A percentile compares a stretch with the other conserved stretches of the same genome.
These are phyloP conservation scores for Meloidogyne floridensis DNA, from an alignment of 1,140 invertebrate species.

Conservation along the genomic window DNA sequence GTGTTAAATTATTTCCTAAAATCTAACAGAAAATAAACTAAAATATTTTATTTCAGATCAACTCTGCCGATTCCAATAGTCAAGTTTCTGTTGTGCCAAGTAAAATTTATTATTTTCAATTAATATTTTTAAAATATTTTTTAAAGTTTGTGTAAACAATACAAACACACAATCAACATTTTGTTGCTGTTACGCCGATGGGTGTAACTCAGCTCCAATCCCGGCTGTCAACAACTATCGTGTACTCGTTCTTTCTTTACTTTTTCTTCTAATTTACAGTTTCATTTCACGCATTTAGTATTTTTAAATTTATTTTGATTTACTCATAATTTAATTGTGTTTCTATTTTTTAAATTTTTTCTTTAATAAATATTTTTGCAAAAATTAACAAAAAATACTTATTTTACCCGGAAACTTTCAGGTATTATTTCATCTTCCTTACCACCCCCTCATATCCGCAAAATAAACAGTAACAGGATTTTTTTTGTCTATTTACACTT, in stretches of 20 bases:
- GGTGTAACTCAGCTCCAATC: constrained; percentile 20
- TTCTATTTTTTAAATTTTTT: too few species aligned
- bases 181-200: constrained; percentile 29
- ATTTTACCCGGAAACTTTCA: background rate
- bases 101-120: background rate
- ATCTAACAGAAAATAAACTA: background rate
- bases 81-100: background rate
- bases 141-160: constrained; percentile 17
- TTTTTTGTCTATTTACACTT: background rate
- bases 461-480: background rate
- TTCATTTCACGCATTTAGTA: too few species aligned
- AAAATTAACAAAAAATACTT: too few species aligned
- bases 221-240: background rate
- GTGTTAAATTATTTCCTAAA: too few species aligned
- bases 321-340: too few species aligned
- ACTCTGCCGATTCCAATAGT: background rate
- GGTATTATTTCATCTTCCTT: background rate
- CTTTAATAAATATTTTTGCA: too few species aligned
- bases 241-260: background rate
- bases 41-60: background rate
- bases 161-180: constrained; percentile 16
- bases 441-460: background rate
- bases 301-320: too few species aligned
- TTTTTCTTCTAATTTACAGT: background rate
- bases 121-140: background rate